These are phyloP conservation scores for Craniophora ligustri DNA, from an alignment of 2,888 invertebrate species.

Conservation along the genomic window DNA sequence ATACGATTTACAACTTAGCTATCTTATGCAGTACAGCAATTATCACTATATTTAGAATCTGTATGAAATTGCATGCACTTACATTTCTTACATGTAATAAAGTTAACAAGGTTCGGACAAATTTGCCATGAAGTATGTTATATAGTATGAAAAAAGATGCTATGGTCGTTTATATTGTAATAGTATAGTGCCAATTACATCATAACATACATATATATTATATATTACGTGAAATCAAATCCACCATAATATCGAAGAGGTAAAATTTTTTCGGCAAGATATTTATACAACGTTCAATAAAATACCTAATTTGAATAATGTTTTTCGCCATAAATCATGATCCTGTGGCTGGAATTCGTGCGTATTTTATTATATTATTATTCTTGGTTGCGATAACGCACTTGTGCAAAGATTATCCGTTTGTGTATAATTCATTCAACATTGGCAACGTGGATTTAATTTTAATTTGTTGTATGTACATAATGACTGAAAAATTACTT, in stretches of 20 bases:
- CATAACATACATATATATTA: too few species aligned
- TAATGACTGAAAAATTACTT: too few species aligned
- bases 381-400: background rate
- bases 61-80: too few species aligned
- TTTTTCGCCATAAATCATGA: conserved; percentile 15
- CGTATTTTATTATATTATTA: conserved; percentile 10
- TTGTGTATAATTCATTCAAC: background rate
- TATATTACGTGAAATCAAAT: background rate
- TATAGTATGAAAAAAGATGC: too few species aligned
- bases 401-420: conserved; percentile 4
- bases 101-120: too few species aligned
- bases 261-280: conserved; percentile 13
- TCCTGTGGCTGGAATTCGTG: conserved; percentile 1
- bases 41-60: too few species aligned
- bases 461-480: background rate
- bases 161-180: too few species aligned
- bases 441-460: background rate
- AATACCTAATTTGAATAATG: conserved; percentile 36
- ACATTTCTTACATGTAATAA: too few species aligned
- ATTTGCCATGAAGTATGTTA: too few species aligned
- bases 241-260: conserved; percentile 15
- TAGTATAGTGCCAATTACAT: too few species aligned
- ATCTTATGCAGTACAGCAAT: too few species aligned
- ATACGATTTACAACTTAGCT: too few species aligned
- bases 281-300: conserved; percentile 20